Conservation (phyloP, 64 coral and sea anemone species). For the Pocillopora verrucosa region DNA sequence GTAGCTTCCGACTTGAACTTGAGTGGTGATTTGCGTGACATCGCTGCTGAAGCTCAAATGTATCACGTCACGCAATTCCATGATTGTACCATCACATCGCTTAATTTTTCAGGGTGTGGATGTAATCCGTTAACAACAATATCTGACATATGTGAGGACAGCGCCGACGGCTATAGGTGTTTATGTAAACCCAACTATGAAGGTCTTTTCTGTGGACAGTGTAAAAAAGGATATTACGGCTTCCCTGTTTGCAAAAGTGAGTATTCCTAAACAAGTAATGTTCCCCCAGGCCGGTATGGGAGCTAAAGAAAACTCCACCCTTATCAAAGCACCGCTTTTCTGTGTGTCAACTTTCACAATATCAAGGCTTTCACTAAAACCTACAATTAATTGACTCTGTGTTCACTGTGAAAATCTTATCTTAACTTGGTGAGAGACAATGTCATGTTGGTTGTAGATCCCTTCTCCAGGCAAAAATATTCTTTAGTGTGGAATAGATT, state of each 20-base stretch:
- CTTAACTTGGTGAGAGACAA: no score
- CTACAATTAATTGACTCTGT: no score
- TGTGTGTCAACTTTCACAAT: no score
- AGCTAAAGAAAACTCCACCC: no score
- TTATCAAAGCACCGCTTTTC: no score
- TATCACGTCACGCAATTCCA: not conserved
- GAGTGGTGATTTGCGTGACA: not conserved
- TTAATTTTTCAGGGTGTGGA: slow-evolving; percentile 57
- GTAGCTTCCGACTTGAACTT: no score
- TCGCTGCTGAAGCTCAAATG: not conserved
- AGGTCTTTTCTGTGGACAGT: slow-evolving; percentile 64
- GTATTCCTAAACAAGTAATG: not conserved
- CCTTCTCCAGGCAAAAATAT: no score
- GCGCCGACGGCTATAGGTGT: slow-evolving; percentile 46
- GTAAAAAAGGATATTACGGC: slow-evolving; percentile 68
- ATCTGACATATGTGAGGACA: slow-evolving; percentile 58
- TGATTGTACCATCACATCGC: not conserved
- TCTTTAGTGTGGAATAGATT: no score
- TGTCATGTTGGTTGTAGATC: no score
- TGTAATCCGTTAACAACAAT: slow-evolving; percentile 79
- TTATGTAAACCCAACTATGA: slow-evolving; percentile 70
- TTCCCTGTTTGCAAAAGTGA: slow-evolving; percentile 78
- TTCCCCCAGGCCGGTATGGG: no score
- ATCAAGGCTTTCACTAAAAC: no score
- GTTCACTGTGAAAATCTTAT: no score